Evolutionary conservation across 2,888 invertebrate genomes (phyloP), one percentile per base, ranked within the genome.

Genomic region (Eupsilia transversa): DNA sequence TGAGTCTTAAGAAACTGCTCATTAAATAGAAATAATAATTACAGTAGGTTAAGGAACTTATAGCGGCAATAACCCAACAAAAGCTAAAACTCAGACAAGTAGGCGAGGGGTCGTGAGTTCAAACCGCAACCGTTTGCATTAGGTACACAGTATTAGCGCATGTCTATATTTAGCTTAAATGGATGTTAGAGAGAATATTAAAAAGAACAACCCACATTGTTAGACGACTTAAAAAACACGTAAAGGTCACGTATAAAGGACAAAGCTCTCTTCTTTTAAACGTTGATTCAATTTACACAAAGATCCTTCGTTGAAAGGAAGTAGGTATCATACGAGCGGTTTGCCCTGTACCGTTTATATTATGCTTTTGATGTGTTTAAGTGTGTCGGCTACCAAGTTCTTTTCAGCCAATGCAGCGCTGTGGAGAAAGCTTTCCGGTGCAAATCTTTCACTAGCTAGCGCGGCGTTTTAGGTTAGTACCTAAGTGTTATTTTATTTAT

Each of bases 311-410:
- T 43, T 14, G 14, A 30, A 64, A 43, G 30, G 30, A 10, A 63
- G 6, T n/a, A n/a, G n/a, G n/a, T n/a, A 41, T 52, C 38, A 33
- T 7, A 27, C 20, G n/a, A 59, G 33, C 27, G n/a, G 41, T 74
- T 52, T 41, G 14, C 0, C 20, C n/a, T 46, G 30, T 30, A 57
- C 30, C 4, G 27, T 46, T 30, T 49, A 17, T 30, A 35, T 49
- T 49, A 70, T 35, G 35, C 27, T 30, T 23, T 70, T 70, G 14
- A 70, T 46, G 35, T 70, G 70, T 63, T 46, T 27, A 46, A 6
- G 46, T 69, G 46, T 27, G 12, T 30, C 10, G 30, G 63, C 23
- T 63, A n/a, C 14, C 14, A 27, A 27, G 5, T 43, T 68, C 27
- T 35, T 68, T 69, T 69, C 20, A 35, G 30, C 3, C 27, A 27